Percentiles rank a stretch among this genome's conserved stretches.
phyloP scores from a whole-genome alignment of 2,888 invertebrate genomes.

The Apodemia zela region DNA sequence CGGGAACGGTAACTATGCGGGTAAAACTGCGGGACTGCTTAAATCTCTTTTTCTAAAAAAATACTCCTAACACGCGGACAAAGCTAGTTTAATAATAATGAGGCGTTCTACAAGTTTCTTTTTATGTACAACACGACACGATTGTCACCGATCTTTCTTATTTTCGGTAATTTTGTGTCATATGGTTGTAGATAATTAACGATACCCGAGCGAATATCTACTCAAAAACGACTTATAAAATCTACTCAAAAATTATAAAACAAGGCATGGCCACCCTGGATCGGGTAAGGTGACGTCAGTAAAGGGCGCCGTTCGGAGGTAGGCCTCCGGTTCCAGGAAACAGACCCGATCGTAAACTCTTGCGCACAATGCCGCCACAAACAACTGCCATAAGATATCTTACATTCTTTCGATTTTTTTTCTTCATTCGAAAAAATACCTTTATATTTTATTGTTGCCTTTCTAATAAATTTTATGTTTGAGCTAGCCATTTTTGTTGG shows the following conservation, averaged over 20 bases:
- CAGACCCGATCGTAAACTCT: slow-evolving; percentile 52
- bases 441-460: slow-evolving; percentile 22
- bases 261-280: slow-evolving; percentile 36
- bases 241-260: not conserved
- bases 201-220: too few relatives aligned
- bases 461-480: not conserved
- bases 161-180: too few relatives aligned
- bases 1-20: too few relatives aligned
- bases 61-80: too few relatives aligned
- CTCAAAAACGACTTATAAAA: not conserved
- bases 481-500: not conserved
- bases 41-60: too few relatives aligned
- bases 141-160: too few relatives aligned
- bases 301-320: slow-evolving; percentile 55
- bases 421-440: slow-evolving; percentile 20
- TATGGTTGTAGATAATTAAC: too few relatives aligned
- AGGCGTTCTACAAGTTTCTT: too few relatives aligned
- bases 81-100: too few relatives aligned
- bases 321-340: slow-evolving; percentile 55
- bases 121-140: too few relatives aligned
- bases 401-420: slow-evolving; percentile 19
- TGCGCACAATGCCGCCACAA: slow-evolving; percentile 48
- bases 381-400: slow-evolving; percentile 27
- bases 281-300: slow-evolving; percentile 54
- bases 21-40: too few relatives aligned